Conservation (phyloP, 2,113 vertebrate genomes). For the Hemichromis elongatus region DNA sequence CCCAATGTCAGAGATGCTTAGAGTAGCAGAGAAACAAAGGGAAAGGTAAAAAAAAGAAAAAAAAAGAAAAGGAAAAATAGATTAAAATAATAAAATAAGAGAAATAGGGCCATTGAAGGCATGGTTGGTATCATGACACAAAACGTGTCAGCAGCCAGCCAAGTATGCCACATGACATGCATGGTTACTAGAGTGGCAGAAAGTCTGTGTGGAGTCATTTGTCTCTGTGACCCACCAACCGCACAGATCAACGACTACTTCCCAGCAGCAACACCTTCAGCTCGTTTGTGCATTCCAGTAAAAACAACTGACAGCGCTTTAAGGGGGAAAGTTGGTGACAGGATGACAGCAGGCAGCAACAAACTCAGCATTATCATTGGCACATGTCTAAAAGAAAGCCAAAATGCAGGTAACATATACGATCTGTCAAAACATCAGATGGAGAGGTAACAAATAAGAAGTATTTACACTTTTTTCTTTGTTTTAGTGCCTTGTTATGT, state of each 20-base stretch:
- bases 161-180: neutral
- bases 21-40: neutral
- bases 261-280: neutral
- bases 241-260: neutral
- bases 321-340: neutral
- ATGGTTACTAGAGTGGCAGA: neutral
- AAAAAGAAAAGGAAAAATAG: neutral
- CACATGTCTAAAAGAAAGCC: neutral
- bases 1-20: conserved; percentile 19
- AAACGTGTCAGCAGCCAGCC: neutral
- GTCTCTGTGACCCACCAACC: neutral
- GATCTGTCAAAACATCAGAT: neutral
- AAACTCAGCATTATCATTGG: neutral
- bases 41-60: neutral
- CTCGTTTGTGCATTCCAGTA: neutral
- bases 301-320: neutral
- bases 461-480: neutral
- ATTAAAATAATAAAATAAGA: neutral
- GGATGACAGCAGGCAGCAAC: neutral
- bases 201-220: neutral
- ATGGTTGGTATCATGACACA: neutral
- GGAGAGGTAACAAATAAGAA: neutral
- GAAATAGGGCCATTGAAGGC: neutral
- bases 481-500: neutral
- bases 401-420: neutral